A percentile compares a stretch with the other conserved stretches of the same genome.
Evolutionary conservation across 2,797 vertebrate genomes (phyloP).

Genomic region (Mus minutoides): DNA sequence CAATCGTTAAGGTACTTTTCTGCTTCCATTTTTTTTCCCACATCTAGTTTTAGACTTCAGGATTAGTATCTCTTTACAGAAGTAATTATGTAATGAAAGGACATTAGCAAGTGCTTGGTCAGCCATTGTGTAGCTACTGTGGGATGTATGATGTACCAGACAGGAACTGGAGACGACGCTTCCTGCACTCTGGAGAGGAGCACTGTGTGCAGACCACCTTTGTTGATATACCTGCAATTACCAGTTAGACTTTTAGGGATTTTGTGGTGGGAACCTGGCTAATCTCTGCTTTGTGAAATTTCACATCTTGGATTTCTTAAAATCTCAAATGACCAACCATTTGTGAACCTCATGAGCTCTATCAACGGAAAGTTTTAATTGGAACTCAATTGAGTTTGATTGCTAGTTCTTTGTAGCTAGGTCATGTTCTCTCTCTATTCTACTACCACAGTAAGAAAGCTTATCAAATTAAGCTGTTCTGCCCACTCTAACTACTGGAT

Average conservation of each 20-base stretch:
- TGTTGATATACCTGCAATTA: not conserved
- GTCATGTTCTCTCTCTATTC: conserved; percentile 9
- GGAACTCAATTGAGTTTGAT: conserved; percentile 63
- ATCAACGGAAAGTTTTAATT: conserved; percentile 64
- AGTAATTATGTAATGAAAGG: conserved; percentile 81
- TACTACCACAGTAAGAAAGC: not conserved
- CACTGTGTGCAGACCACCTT: conserved; percentile 37
- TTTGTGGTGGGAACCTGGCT: conserved; percentile 18
- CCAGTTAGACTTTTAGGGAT: not conserved
- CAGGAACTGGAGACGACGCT: conserved; percentile 67
- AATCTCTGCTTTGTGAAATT: conserved; percentile 62
- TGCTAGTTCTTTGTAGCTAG: conserved; percentile 2
- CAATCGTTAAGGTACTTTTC: conserved; percentile 35
- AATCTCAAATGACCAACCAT: conserved; percentile 66
- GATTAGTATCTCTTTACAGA: conserved; percentile 75
- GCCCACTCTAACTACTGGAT: not conserved
- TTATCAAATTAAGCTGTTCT: not conserved
- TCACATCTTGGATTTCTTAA: conserved; percentile 65
- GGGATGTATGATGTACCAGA: conserved; percentile 53
- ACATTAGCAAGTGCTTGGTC: conserved; percentile 70
- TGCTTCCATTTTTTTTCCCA: conserved; percentile 38
- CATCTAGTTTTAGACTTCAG: conserved; percentile 33
- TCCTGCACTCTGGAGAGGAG: conserved; percentile 9
- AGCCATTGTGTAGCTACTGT: conserved; percentile 59
- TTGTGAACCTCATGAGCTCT: conserved; percentile 57